A percentile compares a stretch with the other conserved stretches of the same genome.
phyloP scores from a whole-genome alignment of 2,113 vertebrate genomes.

The Oriolus oriolus region DNA sequence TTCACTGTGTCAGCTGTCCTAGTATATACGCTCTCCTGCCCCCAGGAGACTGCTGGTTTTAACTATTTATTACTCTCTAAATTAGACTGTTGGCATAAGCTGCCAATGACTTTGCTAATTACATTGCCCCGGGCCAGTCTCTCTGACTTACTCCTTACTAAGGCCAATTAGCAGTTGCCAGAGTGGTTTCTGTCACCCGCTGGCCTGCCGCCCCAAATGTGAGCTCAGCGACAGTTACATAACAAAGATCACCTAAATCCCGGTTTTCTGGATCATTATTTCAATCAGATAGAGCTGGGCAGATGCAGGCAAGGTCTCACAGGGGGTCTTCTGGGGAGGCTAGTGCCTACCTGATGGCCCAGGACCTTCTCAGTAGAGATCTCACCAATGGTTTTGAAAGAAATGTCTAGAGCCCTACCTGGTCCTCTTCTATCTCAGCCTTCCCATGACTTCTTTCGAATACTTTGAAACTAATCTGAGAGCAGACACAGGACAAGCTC shows the following conservation, averaged over 20 bases:
- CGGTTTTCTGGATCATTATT: neutral
- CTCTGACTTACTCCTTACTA: constrained; percentile 40
- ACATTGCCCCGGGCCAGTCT: constrained; percentile 22
- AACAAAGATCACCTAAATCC: constrained; percentile 1
- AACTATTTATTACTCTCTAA: constrained; percentile 64
- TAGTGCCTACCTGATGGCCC: neutral
- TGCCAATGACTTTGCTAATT: constrained; percentile 61
- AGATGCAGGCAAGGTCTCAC: neutral
- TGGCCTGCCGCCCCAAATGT: neutral
- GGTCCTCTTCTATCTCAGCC: neutral
- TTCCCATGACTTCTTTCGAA: neutral
- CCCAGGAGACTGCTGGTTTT: constrained; percentile 19
- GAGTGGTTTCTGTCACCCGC: constrained; percentile 38
- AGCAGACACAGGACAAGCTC: neutral
- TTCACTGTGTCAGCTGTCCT: neutral
- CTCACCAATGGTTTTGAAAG: neutral
- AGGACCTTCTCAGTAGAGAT: neutral
- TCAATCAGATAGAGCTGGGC: neutral
- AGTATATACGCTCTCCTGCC: neutral
- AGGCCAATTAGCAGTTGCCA: constrained; percentile 47
- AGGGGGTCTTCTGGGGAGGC: neutral
- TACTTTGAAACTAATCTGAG: neutral
- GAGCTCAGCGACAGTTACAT: neutral
- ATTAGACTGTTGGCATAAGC: constrained; percentile 51
- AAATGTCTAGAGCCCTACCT: neutral